Evolutionary conservation across 2,113 vertebrate genomes (phyloP).

Genomic region (Eudyptes chrysolophus): DNA sequence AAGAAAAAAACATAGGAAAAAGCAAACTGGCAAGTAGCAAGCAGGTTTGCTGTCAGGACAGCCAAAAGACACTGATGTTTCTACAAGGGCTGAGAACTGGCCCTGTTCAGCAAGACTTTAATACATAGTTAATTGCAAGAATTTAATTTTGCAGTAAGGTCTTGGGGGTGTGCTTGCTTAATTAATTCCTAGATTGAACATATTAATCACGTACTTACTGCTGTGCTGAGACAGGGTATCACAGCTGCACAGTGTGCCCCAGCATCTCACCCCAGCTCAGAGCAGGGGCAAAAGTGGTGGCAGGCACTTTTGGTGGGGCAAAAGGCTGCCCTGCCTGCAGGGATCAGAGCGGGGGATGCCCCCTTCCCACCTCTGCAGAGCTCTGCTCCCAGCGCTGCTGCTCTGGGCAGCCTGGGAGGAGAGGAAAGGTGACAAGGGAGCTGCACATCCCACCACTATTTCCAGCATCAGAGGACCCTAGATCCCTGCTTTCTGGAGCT

Average conservation of each 20-base stretch:
- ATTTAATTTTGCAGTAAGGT: not conserved
- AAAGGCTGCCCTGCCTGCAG: not conserved
- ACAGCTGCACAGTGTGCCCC: not conserved
- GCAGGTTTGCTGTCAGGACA: not conserved
- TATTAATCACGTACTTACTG: not conserved
- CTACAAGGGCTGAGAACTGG: not conserved
- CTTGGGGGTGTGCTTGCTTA: not conserved
- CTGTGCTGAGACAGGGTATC: not conserved
- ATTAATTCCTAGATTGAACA: not conserved
- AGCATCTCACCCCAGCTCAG: not conserved
- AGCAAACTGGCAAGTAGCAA: not conserved
- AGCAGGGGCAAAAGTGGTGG: not conserved
- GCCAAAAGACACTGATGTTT: not conserved
- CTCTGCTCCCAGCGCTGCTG: not conserved
- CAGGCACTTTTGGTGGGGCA: not conserved
- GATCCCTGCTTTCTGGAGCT: not conserved
- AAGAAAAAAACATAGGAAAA: not conserved
- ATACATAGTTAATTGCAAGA: not conserved
- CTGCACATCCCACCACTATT: not conserved
- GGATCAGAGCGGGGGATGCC: not conserved
- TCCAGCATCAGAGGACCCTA: not conserved
- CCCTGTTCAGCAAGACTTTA: not conserved
- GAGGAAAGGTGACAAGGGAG: not conserved
- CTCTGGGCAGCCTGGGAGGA: not conserved
- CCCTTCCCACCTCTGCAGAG: not conserved